Percentiles rank a stretch among this genome's conserved stretches.
phyloP scores from a whole-genome alignment of 2,888 invertebrate genomes.

The Thereva unica region DNA sequence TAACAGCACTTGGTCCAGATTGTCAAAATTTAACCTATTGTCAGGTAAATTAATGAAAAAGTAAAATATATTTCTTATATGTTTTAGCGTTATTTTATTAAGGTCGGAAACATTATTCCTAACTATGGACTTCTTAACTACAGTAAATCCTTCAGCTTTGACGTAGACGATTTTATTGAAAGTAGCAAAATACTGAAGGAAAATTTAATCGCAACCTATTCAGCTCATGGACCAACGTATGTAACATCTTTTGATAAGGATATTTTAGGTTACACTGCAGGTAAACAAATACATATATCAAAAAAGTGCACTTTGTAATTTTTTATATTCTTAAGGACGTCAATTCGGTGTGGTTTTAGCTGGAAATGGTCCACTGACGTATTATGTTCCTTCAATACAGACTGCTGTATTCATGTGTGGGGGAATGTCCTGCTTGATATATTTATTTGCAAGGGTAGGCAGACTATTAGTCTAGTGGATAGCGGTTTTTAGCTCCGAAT shows the following conservation, averaged over 20 bases:
- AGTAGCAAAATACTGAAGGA: constrained; percentile 64
- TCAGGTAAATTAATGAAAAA: constrained; percentile 46
- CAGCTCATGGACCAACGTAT: constrained; percentile 66
- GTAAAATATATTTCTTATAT: background rate
- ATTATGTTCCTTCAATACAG: constrained; percentile 52
- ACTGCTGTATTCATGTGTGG: constrained; percentile 59
- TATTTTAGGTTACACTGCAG: constrained; percentile 42
- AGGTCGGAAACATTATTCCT: constrained; percentile 52
- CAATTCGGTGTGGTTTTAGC: constrained; percentile 52
- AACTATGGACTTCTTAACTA: constrained; percentile 54
- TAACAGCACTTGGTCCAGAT: constrained; percentile 57
- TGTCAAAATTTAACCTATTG: constrained; percentile 54
- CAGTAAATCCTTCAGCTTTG: constrained; percentile 48
- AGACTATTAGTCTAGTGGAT: too few species aligned
- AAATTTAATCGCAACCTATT: constrained; percentile 64
- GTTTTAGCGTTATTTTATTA: background rate
- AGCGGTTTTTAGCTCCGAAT: too few species aligned
- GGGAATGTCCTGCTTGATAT: constrained; percentile 68
- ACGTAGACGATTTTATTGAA: constrained; percentile 50
- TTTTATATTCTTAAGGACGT: constrained; percentile 43
- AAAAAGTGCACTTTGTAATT: background rate
- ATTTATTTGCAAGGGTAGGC: constrained; percentile 68
- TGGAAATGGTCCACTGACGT: constrained; percentile 49
- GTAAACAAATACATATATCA: constrained; percentile 37
- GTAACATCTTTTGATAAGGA: constrained; percentile 54